These are phyloP conservation scores for Sula dactylatra DNA, from an alignment of 2,113 vertebrate species.

Conservation along the genomic window DNA sequence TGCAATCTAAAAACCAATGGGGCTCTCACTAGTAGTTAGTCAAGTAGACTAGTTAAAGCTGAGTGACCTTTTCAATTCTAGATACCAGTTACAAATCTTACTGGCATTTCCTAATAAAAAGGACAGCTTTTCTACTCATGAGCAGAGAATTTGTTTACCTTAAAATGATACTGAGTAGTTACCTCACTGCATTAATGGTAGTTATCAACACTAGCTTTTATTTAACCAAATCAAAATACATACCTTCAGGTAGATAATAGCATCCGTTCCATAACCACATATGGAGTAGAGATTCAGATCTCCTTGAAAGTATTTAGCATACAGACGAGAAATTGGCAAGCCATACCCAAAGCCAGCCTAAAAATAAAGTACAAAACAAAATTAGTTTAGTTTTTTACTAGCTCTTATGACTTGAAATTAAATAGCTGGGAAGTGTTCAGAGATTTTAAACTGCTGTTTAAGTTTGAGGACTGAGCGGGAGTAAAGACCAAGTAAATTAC, in stretches of 20 bases:
- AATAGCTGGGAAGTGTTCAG: background rate
- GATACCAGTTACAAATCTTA: background rate
- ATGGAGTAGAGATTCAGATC: conserved; percentile 95
- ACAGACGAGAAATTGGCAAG: conserved; percentile 95
- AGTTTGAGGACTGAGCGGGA: background rate
- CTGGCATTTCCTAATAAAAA: background rate
- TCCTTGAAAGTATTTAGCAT: conserved; percentile 97
- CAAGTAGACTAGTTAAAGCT: background rate
- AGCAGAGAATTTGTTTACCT: background rate
- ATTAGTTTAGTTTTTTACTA: background rate
- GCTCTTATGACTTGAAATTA: background rate
- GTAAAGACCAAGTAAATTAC: background rate
- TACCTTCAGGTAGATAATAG: conserved; percentile 97
- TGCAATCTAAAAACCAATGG: background rate
- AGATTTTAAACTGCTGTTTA: background rate
- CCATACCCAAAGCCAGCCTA: conserved; percentile 98
- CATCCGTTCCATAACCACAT: conserved; percentile 93
- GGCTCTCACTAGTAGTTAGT: background rate
- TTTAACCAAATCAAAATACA: background rate
- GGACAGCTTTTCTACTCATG: background rate
- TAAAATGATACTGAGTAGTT: background rate
- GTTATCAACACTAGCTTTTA: background rate
- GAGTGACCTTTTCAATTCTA: background rate
- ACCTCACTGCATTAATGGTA: background rate
- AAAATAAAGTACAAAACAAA: background rate